Conservation (phyloP, 2,888 invertebrate species). For the Tetropium fuscum region DNA sequence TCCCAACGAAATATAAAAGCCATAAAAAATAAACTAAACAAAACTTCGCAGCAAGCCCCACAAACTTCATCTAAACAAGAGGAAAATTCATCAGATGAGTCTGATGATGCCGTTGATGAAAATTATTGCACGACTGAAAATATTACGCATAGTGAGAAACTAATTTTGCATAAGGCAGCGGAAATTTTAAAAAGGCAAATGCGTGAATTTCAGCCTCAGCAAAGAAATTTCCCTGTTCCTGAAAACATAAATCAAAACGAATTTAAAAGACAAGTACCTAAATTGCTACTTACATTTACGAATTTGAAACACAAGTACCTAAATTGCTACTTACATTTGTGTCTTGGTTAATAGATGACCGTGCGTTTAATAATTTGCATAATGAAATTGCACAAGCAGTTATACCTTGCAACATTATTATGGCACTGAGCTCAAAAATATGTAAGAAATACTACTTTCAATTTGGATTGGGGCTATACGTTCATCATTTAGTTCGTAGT, state of each 20-base stretch:
- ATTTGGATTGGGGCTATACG: not conserved
- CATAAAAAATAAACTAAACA: too few relatives aligned
- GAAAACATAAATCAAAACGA: not conserved
- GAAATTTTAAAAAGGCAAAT: not conserved
- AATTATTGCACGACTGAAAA: too few relatives aligned
- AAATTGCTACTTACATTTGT: too few relatives aligned
- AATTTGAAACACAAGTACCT: too few relatives aligned
- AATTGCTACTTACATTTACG: not conserved
- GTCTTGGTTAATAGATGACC: not conserved
- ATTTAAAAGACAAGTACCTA: not conserved
- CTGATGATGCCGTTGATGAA: too few relatives aligned
- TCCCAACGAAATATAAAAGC: conserved; percentile 27
- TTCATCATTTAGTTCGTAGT: not conserved
- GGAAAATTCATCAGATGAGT: too few relatives aligned
- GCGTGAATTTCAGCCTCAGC: not conserved
- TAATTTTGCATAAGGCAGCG: not conserved
- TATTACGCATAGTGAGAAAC: too few relatives aligned
- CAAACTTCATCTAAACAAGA: too few relatives aligned
- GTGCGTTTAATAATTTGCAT: not conserved
- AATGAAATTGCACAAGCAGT: not conserved
- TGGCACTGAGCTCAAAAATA: not conserved
- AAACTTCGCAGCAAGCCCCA: too few relatives aligned
- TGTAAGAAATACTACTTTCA: not conserved
- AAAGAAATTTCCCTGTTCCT: not conserved
- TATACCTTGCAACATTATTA: not conserved